Evolutionary conservation across 2,888 invertebrate species (phyloP).

Genomic region (Xylota segnis): DNA sequence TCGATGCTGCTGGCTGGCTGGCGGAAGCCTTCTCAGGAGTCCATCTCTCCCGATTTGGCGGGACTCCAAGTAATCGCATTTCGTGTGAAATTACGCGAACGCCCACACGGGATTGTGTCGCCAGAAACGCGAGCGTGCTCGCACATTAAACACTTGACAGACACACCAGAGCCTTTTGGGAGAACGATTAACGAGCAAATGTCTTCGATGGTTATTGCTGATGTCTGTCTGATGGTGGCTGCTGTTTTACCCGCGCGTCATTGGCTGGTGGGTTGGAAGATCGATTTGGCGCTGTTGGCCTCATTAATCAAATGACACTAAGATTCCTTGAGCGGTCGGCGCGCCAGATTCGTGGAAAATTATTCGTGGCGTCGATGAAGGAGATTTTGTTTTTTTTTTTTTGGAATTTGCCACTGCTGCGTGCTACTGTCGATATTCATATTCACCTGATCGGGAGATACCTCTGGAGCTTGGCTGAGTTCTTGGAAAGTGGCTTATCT

Average conservation of each 20-base stretch:
- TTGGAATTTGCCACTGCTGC: slow-evolving; percentile 42
- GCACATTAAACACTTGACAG: slow-evolving; percentile 69
- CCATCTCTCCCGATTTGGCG: slow-evolving; percentile 14
- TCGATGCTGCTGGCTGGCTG: slow-evolving; percentile 28
- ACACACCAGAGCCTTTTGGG: slow-evolving; percentile 38
- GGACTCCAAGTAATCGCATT: slow-evolving; percentile 36
- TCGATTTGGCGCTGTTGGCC: slow-evolving; percentile 63
- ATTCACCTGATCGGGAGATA: slow-evolving; percentile 52
- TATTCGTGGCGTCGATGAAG: slow-evolving; percentile 49
- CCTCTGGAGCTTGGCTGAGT: background rate
- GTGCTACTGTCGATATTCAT: slow-evolving; percentile 51
- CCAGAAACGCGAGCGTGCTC: slow-evolving; percentile 56
- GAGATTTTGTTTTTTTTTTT: slow-evolving; percentile 31
- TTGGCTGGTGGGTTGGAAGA: slow-evolving; percentile 44
- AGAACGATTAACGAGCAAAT: slow-evolving; percentile 66
- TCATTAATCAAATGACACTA: slow-evolving; percentile 73
- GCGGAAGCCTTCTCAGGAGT: slow-evolving; percentile 1
- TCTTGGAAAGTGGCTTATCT: slow-evolving; percentile 54
- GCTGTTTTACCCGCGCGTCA: slow-evolving; percentile 47
- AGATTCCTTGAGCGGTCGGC: slow-evolving; percentile 21
- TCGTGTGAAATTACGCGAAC: slow-evolving; percentile 71
- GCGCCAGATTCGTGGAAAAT: slow-evolving; percentile 36
- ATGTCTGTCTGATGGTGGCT: slow-evolving; percentile 51
- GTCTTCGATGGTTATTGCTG: slow-evolving; percentile 60
- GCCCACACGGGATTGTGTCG: slow-evolving; percentile 60